phyloP scores from a whole-genome alignment of 2,888 invertebrate species.

The Lottia scabra region DNA sequence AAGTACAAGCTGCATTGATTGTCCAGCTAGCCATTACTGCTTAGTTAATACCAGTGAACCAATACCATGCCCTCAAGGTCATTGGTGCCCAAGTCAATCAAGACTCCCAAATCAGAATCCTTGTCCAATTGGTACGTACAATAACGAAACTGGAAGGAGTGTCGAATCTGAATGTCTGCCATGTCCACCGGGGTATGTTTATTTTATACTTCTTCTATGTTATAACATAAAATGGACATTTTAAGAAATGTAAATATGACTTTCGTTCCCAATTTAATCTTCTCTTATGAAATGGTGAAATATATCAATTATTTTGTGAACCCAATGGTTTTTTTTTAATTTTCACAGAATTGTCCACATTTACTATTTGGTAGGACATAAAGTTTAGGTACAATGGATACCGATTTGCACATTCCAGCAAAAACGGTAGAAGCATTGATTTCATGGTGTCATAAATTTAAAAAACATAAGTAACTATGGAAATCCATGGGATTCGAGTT shows the following conservation, averaged over 20 bases:
- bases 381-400: too few relatives aligned
- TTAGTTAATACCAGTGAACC: constrained; percentile 57
- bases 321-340: too few relatives aligned
- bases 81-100: constrained; percentile 51
- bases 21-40: constrained; percentile 63
- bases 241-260: background rate
- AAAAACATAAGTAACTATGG: too few relatives aligned
- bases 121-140: constrained; percentile 61
- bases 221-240: background rate
- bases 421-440: constrained; percentile 61
- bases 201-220: background rate
- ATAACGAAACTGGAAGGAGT: constrained; percentile 57
- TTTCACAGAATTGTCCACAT: too few relatives aligned
- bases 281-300: too few relatives aligned
- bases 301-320: too few relatives aligned
- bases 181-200: constrained; percentile 61
- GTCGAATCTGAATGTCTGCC: constrained; percentile 44
- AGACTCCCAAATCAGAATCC: constrained; percentile 38
- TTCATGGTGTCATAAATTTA: too few relatives aligned
- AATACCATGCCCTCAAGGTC: constrained; percentile 57
- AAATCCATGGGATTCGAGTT: too few relatives aligned
- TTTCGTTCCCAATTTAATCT: background rate
- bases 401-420: constrained; percentile 47
- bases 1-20: constrained; percentile 46
- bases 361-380: too few relatives aligned